These are phyloP conservation scores for Drosophila arawakana DNA, from an alignment of 1,140 invertebrate species.

Conservation along the genomic window DNA sequence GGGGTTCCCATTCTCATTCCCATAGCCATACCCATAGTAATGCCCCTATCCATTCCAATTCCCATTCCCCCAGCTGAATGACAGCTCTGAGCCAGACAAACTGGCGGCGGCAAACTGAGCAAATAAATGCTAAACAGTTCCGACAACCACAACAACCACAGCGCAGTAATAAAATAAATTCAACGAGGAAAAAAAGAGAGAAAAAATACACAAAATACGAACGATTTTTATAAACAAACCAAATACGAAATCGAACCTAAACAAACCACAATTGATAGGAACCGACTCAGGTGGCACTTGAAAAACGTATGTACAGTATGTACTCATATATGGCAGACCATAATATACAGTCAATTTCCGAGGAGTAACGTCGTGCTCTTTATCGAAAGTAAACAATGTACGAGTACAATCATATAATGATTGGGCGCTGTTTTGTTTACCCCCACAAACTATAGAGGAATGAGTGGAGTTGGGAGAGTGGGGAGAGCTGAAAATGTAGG, in stretches of 20 bases:
- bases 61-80: conserved; percentile 7
- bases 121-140: conserved; percentile 74
- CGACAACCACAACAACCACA: conserved; percentile 53
- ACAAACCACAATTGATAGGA: conserved; percentile 70
- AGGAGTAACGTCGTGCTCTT: conserved; percentile 51
- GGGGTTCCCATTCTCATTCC: conserved; percentile 5
- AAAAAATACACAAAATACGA: conserved; percentile 29
- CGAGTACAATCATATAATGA: conserved; percentile 46
- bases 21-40: conserved; percentile 3
- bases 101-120: conserved; percentile 71
- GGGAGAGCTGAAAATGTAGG: too few species aligned
- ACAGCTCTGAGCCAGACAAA: conserved; percentile 58
- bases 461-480: not conserved
- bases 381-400: conserved; percentile 72
- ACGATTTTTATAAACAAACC: conserved; percentile 68
- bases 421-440: conserved; percentile 61
- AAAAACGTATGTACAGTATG: conserved; percentile 19
- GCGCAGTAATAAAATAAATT: conserved; percentile 70
- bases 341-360: conserved; percentile 67
- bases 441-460: not conserved
- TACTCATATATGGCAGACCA: conserved; percentile 35
- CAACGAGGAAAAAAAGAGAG: conserved; percentile 18
- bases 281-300: conserved; percentile 68
- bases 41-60: not conserved
- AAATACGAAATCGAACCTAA: conserved; percentile 76